Evolutionary conservation across 1,140 invertebrate species (phyloP).

Genomic region (Periplaneta americana): DNA sequence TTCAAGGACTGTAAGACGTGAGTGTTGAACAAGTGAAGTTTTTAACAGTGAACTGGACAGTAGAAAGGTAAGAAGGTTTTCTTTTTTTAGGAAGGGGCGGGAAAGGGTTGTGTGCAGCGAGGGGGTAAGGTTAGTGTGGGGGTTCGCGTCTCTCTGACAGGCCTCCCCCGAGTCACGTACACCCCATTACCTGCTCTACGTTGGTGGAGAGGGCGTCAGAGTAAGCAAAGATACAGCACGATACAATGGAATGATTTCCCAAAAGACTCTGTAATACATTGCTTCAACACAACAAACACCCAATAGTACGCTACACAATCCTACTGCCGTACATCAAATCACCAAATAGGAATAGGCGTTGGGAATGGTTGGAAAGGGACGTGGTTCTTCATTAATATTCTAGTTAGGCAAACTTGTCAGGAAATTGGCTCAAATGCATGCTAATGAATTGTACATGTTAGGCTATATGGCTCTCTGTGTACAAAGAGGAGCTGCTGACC

Average conservation of each 20-base stretch:
- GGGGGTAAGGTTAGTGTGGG: neutral
- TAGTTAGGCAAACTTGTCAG: neutral
- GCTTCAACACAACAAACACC: neutral
- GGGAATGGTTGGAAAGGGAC: neutral
- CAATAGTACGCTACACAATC: neutral
- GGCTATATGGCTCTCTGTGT: slow-evolving; percentile 18
- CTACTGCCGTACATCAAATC: neutral
- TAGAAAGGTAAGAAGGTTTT: neutral
- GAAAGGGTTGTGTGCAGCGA: neutral
- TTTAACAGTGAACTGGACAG: neutral
- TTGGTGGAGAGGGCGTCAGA: neutral
- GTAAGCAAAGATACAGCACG: neutral
- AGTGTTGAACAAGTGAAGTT: neutral
- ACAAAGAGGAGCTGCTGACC: too few relatives aligned
- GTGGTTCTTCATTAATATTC: neutral
- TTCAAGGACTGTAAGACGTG: neutral
- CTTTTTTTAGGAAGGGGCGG: too few relatives aligned
- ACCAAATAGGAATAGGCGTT: neutral
- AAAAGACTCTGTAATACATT: neutral
- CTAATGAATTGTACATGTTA: slow-evolving; percentile 1
- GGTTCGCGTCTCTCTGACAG: neutral
- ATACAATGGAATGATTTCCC: slow-evolving; percentile 8
- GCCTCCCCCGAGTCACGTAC: slow-evolving; percentile 1
- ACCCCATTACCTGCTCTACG: neutral
- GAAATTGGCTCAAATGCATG: neutral